phyloP scores from a whole-genome alignment of 2,113 vertebrate genomes.

The Ochotona curzoniae region DNA sequence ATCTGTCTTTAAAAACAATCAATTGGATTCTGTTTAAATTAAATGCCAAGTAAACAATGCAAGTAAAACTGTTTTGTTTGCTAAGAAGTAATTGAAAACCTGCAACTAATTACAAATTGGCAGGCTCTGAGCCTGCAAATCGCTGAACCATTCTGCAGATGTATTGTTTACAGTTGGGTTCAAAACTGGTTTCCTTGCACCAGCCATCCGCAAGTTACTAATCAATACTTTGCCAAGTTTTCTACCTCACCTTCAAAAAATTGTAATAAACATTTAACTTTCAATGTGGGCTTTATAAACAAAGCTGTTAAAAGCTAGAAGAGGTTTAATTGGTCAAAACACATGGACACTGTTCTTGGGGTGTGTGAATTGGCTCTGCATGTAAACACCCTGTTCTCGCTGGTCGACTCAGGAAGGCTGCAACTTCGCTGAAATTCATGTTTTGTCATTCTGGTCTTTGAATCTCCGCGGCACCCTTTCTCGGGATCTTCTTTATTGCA shows the following conservation, averaged over 20 bases:
- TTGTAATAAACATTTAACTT: slow-evolving; percentile 80
- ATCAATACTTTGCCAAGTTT: slow-evolving; percentile 80
- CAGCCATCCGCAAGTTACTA: slow-evolving; percentile 80
- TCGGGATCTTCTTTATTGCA: slow-evolving; percentile 52
- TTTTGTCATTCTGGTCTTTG: slow-evolving; percentile 51
- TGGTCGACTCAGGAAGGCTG: slow-evolving; percentile 29
- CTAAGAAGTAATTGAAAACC: slow-evolving; percentile 88
- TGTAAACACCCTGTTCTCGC: slow-evolving; percentile 60
- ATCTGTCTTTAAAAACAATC: slow-evolving; percentile 85
- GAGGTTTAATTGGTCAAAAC: slow-evolving; percentile 67
- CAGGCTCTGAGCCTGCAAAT: slow-evolving; percentile 80
- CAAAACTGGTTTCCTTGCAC: slow-evolving; percentile 79
- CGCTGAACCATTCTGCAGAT: slow-evolving; percentile 77
- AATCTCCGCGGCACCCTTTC: slow-evolving; percentile 4
- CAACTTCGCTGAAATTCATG: slow-evolving; percentile 60
- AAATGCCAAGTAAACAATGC: slow-evolving; percentile 87
- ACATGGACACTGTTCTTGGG: slow-evolving; percentile 77
- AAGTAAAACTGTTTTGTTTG: slow-evolving; percentile 89
- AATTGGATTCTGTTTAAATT: slow-evolving; percentile 85
- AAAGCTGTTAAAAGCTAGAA: slow-evolving; percentile 75
- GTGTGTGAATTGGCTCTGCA: slow-evolving; percentile 49
- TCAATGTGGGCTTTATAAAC: slow-evolving; percentile 71
- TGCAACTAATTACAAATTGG: slow-evolving; percentile 89
- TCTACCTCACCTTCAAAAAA: slow-evolving; percentile 83
- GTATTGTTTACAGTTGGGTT: slow-evolving; percentile 83